Base-by-base conservation (phyloP, 2,797 vertebrate genomes). In the Octomys mimax region DNA sequence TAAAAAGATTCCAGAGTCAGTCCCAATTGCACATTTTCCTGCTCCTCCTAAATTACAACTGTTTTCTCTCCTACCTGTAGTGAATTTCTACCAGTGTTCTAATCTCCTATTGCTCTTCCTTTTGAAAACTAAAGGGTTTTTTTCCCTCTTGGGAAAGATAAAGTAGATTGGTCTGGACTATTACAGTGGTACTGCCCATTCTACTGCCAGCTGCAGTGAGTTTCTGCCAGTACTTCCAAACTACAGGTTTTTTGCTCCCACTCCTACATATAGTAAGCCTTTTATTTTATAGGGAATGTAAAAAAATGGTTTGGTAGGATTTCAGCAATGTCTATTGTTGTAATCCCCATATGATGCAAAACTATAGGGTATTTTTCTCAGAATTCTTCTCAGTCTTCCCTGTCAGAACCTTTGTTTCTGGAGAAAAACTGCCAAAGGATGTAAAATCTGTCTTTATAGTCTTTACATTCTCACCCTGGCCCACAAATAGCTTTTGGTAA, bases 321-420 rank as follows among this genome's bases (percentile, higher is more conserved):
- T 87, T 94, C 39, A 68, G 24, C 80, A 94, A 71, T 73, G 33
- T 12, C 42, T 89, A 5, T 59, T 80, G 3, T 96, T 87, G 49
- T 91, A 3, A 89, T 83, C 21, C 52, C 64, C 18, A 86, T 13
- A 42, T 62, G 91, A 71, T 18, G 21, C 26, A 91, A 52, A 92
- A 71, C 61, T 87, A 66, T 3, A 81, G 0, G 49, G 24, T 77
- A 85, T 71, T 36, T 96, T 95, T 94, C 28, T 91, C 21, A 52
- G 87, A 21, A 84, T 66, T 92, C 28, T 93, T 86, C 87, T 91
- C 33, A 92, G 5, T 86, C 54, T 89, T 95, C 4, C 79, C 26
- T 92, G 49, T 87, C 26, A 92, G 28, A 19, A 89, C 39, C 84
- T 92, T 54, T 86, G 36, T 91, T 92, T 49, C 61, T 87, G 82